Conservation (phyloP, 2,113 vertebrate species). For the Phalacrocorax carbo region DNA sequence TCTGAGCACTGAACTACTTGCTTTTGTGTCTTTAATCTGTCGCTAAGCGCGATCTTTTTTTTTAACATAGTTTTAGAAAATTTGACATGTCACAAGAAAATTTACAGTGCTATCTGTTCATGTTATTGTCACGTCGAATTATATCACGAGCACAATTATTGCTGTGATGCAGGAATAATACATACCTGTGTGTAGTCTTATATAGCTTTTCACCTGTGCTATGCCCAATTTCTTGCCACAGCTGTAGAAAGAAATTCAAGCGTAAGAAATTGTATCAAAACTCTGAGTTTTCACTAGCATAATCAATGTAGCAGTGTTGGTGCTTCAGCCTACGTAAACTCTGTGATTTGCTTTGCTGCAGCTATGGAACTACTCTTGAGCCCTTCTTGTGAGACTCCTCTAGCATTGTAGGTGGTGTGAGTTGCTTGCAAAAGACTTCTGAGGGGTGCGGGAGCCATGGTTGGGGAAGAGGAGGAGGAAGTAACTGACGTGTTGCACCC, state of each 20-base stretch:
- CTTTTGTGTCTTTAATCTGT: background rate
- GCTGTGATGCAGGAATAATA: background rate
- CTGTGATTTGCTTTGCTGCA: background rate
- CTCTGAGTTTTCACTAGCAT: background rate
- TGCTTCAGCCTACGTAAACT: background rate
- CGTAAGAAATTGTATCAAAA: background rate
- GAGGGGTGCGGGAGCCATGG: background rate
- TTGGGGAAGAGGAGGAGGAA: background rate
- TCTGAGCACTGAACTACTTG: constrained; percentile 1
- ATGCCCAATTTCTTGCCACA: background rate
- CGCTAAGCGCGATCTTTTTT: rapidly evolving
- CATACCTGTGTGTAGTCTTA: background rate
- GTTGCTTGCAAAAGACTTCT: background rate
- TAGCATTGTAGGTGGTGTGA: background rate
- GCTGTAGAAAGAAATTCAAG: background rate
- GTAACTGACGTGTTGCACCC: background rate
- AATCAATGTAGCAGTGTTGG: background rate
- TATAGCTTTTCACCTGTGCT: background rate
- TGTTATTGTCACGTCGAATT: background rate
- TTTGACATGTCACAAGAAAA: background rate
- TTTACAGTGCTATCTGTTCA: background rate
- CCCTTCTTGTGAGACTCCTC: background rate
- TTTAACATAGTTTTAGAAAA: background rate
- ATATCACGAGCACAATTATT: background rate
- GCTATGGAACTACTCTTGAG: background rate